phyloP scores from a whole-genome alignment of 2,888 invertebrate species.

The Ophion ventricosus region DNA sequence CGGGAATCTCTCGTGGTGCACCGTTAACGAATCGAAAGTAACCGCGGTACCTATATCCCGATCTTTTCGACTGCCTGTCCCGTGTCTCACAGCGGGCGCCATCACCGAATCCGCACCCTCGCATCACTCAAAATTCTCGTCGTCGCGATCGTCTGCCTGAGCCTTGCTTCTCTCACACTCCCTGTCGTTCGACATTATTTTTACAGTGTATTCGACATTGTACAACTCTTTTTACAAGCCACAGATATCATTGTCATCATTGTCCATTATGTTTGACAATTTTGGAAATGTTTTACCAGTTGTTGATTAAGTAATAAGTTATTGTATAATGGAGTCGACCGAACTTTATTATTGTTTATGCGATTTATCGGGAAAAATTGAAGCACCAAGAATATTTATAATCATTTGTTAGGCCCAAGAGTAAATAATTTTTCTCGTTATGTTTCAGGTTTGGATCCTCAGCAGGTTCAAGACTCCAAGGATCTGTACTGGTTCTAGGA shows the following conservation, averaged over 20 bases:
- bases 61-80: conserved; percentile 74
- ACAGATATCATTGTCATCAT: not conserved
- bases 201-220: not conserved
- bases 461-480: conserved; percentile 80
- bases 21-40: conserved; percentile 59
- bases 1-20: conserved; percentile 42
- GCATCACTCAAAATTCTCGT: conserved; percentile 80
- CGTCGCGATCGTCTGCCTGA: conserved; percentile 59
- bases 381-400: not conserved
- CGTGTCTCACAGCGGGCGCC: conserved; percentile 81
- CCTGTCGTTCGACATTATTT: conserved; percentile 12
- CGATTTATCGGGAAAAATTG: not conserved
- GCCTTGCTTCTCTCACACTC: not conserved
- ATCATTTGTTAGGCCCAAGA: not conserved
- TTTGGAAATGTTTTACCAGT: not conserved
- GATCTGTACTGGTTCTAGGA: conserved; percentile 81
- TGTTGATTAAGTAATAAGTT: too few relatives aligned
- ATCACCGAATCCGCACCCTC: conserved; percentile 82
- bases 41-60: conserved; percentile 59
- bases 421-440: not conserved
- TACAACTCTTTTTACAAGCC: not conserved
- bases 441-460: conserved; percentile 79
- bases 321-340: too few relatives aligned
- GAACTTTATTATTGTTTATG: not conserved
- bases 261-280: not conserved